A percentile compares a stretch with the other conserved stretches of the same genome.
Evolutionary conservation across 2,888 invertebrate genomes (phyloP).

Genomic region (Venusia cambrica): DNA sequence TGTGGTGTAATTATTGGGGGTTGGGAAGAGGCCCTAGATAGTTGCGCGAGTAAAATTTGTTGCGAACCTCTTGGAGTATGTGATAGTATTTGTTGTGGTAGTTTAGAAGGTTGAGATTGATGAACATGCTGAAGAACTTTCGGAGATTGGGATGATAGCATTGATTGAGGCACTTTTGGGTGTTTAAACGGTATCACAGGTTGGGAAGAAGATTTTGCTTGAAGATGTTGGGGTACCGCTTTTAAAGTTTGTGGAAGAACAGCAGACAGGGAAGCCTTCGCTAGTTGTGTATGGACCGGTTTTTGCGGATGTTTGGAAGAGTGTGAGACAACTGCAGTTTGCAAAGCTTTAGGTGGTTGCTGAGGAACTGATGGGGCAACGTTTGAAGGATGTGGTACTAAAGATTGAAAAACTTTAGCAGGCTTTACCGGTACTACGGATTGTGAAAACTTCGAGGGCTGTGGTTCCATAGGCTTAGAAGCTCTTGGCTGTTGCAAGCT

Average conservation of each 20-base stretch:
- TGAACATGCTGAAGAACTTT: conserved; percentile 6
- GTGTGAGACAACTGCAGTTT: conserved; percentile 1
- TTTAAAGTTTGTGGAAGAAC: conserved; percentile 3
- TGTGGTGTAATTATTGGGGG: too few relatives aligned
- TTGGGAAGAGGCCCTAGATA: too few relatives aligned
- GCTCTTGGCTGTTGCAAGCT: conserved; percentile 5
- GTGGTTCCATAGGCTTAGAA: not conserved
- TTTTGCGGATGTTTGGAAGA: conserved; percentile 4
- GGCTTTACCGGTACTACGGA: too few relatives aligned
- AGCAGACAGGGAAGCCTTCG: conserved; percentile 4
- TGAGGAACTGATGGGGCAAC: not conserved
- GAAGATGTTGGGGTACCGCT: not conserved
- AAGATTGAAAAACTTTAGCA: not conserved
- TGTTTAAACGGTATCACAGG: not conserved
- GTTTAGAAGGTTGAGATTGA: too few relatives aligned
- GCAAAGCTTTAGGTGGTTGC: conserved; percentile 1
- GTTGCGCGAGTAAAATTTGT: too few relatives aligned
- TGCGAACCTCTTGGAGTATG: too few relatives aligned
- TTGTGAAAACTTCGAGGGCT: conserved; percentile 1
- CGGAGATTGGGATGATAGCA: not conserved
- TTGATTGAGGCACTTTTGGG: conserved; percentile 4
- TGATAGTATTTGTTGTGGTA: too few relatives aligned
- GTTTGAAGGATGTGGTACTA: not conserved
- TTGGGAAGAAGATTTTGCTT: not conserved
- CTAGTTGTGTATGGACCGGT: conserved; percentile 2